Evolutionary conservation across 1,140 invertebrate genomes (phyloP), one percentile per base, ranked within the genome.

Genomic region (Melitaea cinxia): DNA sequence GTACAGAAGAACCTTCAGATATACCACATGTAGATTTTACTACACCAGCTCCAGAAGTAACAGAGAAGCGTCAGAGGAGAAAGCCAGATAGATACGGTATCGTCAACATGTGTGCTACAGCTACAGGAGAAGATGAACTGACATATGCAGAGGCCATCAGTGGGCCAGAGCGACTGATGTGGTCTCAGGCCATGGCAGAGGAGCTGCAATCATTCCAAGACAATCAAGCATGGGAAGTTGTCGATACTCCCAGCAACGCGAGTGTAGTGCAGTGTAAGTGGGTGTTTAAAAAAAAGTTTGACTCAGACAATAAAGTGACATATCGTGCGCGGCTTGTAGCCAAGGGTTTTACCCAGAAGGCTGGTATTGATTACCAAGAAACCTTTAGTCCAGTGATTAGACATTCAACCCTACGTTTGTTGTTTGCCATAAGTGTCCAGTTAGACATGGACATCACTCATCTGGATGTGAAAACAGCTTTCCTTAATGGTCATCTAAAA

Each of bases 391-490:
- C 47, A 4, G 47, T 50, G 47, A 17, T 50, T 12, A 23, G 47
- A 24, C 24, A 50, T 26, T 26, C 47, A 24, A 50, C 47, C 14
- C 9, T 37, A 14, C 12, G 35, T 14, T 15, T 37, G 4, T 9
- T 37, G 14, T 37, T 37, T 37, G 35, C 35, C 4, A 14, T 37
- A 15, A 15, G n/a, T 37, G 67, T 63, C 19, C 61, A 68, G 28
- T 45, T 65, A 3, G 47, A 65, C 42, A 33, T 74, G 9, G 37
- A 65, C 21, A 52, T 70, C 15, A 53, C 49, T 58, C 68, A 71
- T 17, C 15, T 73, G 5, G 67, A 91, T 78, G 68, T 82, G 0
- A 79, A 66, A 56, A 85, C 83, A 23, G 88, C 91, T 9, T 92
- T 91, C 69, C 65, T 91, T 9, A 72, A 92, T 79, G 89, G 87